Percentiles rank a stretch among this genome's conserved stretches.
These are phyloP conservation scores for Aethes cnicana DNA, from an alignment of 2,888 invertebrate genomes.

Conservation along the genomic window DNA sequence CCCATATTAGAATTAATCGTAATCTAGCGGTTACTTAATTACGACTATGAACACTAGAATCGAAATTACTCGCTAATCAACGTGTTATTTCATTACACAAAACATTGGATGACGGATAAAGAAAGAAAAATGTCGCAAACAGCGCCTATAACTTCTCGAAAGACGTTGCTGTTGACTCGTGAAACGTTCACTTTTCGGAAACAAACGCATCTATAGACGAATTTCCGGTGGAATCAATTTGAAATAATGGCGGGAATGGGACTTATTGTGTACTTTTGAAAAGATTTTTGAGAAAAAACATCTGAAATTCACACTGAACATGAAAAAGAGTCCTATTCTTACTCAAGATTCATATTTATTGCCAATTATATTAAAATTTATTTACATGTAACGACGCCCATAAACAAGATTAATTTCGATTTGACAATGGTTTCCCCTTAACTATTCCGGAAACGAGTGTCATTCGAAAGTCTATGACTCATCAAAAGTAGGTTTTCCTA, in stretches of 20 bases:
- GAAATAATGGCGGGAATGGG: slow-evolving; percentile 69
- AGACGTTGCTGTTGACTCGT: slow-evolving; percentile 84
- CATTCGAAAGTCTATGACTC: slow-evolving; percentile 77
- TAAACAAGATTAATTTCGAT: slow-evolving; percentile 53
- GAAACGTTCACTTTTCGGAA: slow-evolving; percentile 83
- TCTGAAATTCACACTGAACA: neutral
- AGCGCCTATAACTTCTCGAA: slow-evolving; percentile 81
- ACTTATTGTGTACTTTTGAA: neutral
- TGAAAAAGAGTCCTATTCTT: neutral
- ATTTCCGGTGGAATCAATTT: slow-evolving; percentile 78
- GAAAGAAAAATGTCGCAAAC: slow-evolving; percentile 82
- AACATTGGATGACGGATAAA: slow-evolving; percentile 81
- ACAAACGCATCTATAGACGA: slow-evolving; percentile 82
- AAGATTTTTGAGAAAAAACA: neutral
- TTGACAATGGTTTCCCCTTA: slow-evolving; percentile 62
- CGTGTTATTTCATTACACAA: slow-evolving; percentile 82
- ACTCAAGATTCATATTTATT: neutral
- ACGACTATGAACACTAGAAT: slow-evolving; percentile 81
- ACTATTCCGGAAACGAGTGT: slow-evolving; percentile 81
- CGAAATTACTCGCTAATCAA: slow-evolving; percentile 73
- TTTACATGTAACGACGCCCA: slow-evolving; percentile 40
- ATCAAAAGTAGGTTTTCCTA: slow-evolving; percentile 59
- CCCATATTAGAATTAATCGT: slow-evolving; percentile 86
- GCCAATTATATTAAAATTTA: slow-evolving; percentile 14
- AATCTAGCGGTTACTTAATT: slow-evolving; percentile 80